These are phyloP conservation scores for Pseudochirops cupreus DNA, from an alignment of 2,797 vertebrate genomes.

Conservation along the genomic window DNA sequence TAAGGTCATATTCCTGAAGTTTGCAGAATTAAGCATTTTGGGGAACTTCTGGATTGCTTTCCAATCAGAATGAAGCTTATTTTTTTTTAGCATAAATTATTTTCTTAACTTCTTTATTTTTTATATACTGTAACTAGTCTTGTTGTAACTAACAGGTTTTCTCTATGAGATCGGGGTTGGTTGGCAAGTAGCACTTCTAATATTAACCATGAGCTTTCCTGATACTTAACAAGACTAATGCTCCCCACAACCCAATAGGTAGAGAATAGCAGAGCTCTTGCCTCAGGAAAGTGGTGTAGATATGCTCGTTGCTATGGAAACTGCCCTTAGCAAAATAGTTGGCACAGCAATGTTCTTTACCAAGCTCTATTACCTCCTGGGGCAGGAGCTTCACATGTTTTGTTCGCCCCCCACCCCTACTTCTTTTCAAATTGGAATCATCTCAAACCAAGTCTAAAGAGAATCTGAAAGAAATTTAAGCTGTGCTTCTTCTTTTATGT, in stretches of 20 bases:
- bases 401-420: background rate
- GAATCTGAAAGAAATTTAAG: constrained; percentile 36
- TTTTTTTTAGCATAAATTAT: constrained; percentile 30
- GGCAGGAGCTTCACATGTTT: background rate
- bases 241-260: background rate
- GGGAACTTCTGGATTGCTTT: background rate
- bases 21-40: background rate
- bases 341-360: background rate
- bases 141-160: constrained; percentile 22
- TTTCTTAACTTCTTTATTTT: constrained; percentile 35
- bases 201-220: background rate
- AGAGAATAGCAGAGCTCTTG: background rate
- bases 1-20: background rate
- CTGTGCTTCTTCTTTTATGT: background rate
- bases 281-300: background rate
- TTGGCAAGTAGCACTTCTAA: background rate
- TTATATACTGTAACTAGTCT: background rate
- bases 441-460: background rate
- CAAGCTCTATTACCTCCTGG: background rate
- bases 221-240: constrained; percentile 34
- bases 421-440: background rate
- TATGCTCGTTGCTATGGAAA: background rate
- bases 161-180: background rate
- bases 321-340: constrained; percentile 1
- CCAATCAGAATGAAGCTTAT: background rate